Conservation (phyloP, 2,797 vertebrate species). For the Molossus alvarezi region DNA sequence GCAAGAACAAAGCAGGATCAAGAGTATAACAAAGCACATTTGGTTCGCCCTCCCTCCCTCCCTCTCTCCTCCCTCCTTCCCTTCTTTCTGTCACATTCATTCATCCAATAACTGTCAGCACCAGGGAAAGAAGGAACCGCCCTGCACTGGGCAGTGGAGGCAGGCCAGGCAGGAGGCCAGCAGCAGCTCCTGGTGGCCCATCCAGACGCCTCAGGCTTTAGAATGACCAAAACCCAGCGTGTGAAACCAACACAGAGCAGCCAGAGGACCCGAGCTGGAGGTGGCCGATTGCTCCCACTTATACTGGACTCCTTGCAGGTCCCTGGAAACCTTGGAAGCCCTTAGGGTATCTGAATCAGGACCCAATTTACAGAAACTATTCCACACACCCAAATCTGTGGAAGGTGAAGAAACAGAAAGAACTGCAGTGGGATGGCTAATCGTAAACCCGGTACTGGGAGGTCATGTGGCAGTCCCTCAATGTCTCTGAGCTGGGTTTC, state of each 20-base stretch:
- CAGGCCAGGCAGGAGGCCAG: not conserved
- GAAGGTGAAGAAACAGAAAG: not conserved
- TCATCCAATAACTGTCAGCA: not conserved
- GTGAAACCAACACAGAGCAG: not conserved
- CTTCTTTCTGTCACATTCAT: not conserved
- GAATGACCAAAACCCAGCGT: not conserved
- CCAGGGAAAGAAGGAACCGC: not conserved
- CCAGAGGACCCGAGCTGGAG: not conserved
- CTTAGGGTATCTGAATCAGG: not conserved
- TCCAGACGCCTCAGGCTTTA: not conserved
- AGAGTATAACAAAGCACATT: not conserved
- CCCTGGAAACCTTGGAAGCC: not conserved
- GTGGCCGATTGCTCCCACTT: not conserved
- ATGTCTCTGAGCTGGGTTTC: not conserved
- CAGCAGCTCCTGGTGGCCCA: not conserved
- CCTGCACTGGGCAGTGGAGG: not conserved
- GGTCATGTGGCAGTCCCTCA: not conserved
- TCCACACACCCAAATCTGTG: not conserved
- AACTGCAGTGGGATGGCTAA: accelerated
- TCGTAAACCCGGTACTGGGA: not conserved
- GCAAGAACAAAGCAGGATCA: not conserved
- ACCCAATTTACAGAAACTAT: not conserved
- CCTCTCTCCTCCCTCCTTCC: not conserved
- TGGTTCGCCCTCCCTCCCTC: not conserved
- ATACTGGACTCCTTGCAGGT: not conserved